These are phyloP conservation scores for Uromys caudimaculatus DNA, from an alignment of 2,797 vertebrate species.

Conservation along the genomic window DNA sequence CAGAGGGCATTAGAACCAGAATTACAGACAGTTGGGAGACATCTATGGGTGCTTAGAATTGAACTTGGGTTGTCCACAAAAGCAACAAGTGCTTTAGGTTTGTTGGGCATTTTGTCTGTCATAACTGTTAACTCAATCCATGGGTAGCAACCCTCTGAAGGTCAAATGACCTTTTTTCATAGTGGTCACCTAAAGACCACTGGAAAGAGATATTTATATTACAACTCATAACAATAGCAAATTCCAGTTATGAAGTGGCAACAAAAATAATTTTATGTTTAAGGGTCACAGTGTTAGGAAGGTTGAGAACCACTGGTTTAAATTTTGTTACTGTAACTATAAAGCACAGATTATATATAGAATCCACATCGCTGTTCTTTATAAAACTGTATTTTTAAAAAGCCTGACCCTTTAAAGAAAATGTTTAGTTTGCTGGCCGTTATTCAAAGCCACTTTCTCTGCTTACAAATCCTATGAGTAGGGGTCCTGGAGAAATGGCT, in stretches of 20 bases:
- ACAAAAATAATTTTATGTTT: neutral
- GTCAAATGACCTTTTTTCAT: neutral
- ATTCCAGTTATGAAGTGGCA: neutral
- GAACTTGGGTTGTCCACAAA: no score
- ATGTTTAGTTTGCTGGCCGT: neutral
- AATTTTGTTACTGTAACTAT: neutral
- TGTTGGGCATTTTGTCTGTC: neutral
- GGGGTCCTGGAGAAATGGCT: neutral
- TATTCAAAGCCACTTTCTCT: neutral
- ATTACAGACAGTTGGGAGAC: neutral
- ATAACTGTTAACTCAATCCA: neutral
- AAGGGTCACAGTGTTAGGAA: neutral
- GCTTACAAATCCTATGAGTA: neutral
- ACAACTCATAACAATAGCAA: neutral
- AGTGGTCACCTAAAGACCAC: neutral
- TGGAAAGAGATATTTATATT: neutral
- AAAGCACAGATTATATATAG: neutral
- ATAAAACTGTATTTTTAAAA: slow-evolving; percentile 15
- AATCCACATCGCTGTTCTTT: neutral
- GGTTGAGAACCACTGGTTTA: neutral
- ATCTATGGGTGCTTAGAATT: neutral
- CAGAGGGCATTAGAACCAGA: neutral
- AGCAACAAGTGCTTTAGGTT: neutral
- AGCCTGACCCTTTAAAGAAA: neutral
- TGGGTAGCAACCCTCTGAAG: neutral